phyloP scores from a whole-genome alignment of 2,797 vertebrate genomes.

The Sarcoramphus papa region DNA sequence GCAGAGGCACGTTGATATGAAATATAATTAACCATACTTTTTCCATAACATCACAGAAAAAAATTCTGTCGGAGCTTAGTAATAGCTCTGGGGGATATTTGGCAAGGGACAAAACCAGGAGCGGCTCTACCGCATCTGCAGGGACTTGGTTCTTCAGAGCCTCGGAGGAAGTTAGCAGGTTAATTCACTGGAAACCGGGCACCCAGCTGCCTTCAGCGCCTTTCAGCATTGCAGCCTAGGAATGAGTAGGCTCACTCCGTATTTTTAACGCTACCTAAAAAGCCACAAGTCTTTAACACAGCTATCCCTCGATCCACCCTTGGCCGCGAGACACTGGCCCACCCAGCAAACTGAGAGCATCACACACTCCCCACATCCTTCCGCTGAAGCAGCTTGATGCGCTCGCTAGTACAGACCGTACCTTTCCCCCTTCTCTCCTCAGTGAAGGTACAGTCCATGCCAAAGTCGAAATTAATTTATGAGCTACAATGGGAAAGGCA shows the following conservation, averaged over 20 bases:
- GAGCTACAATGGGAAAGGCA: neutral
- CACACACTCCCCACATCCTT: neutral
- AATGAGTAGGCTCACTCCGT: neutral
- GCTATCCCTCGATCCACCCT: neutral
- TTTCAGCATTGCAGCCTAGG: neutral
- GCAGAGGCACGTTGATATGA: neutral
- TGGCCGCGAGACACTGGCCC: neutral
- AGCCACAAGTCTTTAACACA: neutral
- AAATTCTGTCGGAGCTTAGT: neutral
- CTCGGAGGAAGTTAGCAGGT: neutral
- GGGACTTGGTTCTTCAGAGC: neutral
- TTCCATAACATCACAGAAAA: neutral
- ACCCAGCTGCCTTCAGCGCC: neutral
- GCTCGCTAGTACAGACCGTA: too few relatives aligned
- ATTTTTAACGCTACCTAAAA: neutral
- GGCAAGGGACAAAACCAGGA: neutral
- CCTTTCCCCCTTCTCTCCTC: neutral
- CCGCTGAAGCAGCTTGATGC: too few relatives aligned
- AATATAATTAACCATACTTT: neutral
- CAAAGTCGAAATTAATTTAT: neutral
- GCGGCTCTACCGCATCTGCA: accelerated
- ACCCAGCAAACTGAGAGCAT: neutral
- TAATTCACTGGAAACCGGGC: neutral
- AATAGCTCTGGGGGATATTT: neutral
- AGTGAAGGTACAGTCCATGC: neutral